phyloP scores from a whole-genome alignment of 2,888 invertebrate genomes.

The Polia nebulosa region DNA sequence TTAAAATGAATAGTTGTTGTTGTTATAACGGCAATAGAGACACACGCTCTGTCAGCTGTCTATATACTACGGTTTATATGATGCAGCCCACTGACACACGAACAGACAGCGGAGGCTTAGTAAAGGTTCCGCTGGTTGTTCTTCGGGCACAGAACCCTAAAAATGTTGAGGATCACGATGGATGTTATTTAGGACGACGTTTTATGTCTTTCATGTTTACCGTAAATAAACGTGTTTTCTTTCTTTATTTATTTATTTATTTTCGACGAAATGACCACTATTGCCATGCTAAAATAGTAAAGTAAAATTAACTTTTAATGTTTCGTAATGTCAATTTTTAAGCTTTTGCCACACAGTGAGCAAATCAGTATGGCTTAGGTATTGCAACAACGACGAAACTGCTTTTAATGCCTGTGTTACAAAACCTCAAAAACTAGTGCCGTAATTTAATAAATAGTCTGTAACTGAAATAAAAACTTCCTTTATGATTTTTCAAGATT shows the following conservation, averaged over 20 bases:
- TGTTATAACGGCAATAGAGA: neutral
- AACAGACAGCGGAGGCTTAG: neutral
- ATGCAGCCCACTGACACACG: neutral
- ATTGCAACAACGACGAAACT: neutral
- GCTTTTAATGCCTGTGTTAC: neutral
- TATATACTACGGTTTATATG: neutral
- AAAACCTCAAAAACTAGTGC: conserved; percentile 23
- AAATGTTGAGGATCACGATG: neutral
- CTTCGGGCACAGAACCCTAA: neutral
- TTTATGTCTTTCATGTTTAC: too few relatives aligned
- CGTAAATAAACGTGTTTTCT: too few relatives aligned
- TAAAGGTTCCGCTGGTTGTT: neutral
- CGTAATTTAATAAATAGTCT: neutral
- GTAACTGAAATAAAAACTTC: conserved; percentile 4
- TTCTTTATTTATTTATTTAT: too few relatives aligned
- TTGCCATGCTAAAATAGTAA: neutral
- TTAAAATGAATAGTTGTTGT: neutral
- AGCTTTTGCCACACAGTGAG: neutral
- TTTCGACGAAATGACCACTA: neutral
- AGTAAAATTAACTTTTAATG: conserved; percentile 8
- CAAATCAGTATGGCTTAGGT: too few relatives aligned
- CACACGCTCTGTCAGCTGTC: neutral
- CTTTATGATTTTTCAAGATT: neutral
- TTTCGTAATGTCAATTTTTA: too few relatives aligned
- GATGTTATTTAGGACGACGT: neutral